Percentiles rank a stretch among this genome's conserved stretches.
These are phyloP conservation scores for Beroe ovata DNA, from an alignment of 37 sponge, comb jelly and placozoan species.

Conservation along the genomic window DNA sequence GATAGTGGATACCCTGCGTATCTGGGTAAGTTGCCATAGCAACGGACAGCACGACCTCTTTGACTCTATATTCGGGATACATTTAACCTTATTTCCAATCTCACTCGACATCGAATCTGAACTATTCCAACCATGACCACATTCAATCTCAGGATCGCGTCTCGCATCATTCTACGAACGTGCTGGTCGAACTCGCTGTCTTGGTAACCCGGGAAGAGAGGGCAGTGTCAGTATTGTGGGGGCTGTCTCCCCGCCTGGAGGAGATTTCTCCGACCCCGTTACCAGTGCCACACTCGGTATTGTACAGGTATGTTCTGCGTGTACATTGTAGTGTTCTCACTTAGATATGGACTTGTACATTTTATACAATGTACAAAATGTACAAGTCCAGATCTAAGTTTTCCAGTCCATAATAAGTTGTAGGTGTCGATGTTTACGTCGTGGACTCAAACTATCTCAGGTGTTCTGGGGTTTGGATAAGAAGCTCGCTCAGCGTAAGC, in stretches of 20 bases:
- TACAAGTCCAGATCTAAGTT: too few relatives aligned
- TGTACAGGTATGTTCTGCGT: constrained; percentile 83
- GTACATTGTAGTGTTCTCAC: too few relatives aligned
- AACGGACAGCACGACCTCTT: too few relatives aligned
- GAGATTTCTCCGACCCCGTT: constrained; percentile 99
- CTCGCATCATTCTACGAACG: constrained; percentile 99
- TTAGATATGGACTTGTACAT: too few relatives aligned
- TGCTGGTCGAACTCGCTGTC: constrained; percentile 88
- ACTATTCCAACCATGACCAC: too few relatives aligned
- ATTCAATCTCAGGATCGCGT: constrained; percentile 84
- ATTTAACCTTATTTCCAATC: too few relatives aligned
- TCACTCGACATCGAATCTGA: too few relatives aligned
- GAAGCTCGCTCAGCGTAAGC: constrained; percentile 97
- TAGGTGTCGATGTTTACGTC: too few relatives aligned
- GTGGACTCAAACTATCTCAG: too few relatives aligned
- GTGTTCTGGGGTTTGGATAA: constrained; percentile 99
- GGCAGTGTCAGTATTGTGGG: constrained; percentile 99
- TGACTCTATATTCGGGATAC: too few relatives aligned
- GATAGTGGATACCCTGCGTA: constrained; percentile 99
- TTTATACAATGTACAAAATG: too few relatives aligned
- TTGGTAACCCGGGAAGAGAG: constrained; percentile 88
- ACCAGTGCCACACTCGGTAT: constrained; percentile 97
- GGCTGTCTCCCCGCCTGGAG: constrained; percentile 98
- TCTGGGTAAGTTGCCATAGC: constrained; percentile 71
- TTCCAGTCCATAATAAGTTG: too few relatives aligned